phyloP scores from a whole-genome alignment of 2,888 invertebrate species.

The Pedicia rivosa region DNA sequence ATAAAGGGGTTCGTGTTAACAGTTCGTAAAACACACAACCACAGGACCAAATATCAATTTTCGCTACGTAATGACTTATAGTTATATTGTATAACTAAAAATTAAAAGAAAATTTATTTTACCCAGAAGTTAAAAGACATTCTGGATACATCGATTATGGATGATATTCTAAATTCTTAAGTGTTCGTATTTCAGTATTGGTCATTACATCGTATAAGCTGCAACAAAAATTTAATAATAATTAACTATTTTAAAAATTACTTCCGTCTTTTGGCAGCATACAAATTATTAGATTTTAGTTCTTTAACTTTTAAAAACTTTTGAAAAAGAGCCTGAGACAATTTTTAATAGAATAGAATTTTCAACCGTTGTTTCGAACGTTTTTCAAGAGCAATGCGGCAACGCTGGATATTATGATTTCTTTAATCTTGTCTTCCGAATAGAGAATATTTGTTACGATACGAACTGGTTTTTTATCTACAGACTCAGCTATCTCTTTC shows the following conservation, averaged over 20 bases:
- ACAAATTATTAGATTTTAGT: constrained; percentile 34
- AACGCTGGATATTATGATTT: too few species aligned
- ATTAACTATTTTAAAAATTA: constrained; percentile 18
- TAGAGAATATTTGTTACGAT: too few species aligned
- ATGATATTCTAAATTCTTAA: constrained; percentile 41
- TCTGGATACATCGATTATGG: constrained; percentile 49
- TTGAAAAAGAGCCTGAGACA: constrained; percentile 54
- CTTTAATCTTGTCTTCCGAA: too few species aligned
- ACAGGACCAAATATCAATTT: constrained; percentile 56
- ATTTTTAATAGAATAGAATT: constrained; percentile 46
- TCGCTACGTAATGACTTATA: constrained; percentile 49
- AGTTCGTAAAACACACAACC: constrained; percentile 56
- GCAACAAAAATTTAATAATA: not conserved
- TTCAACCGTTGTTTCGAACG: constrained; percentile 35
- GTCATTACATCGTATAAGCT: constrained; percentile 32
- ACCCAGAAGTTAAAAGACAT: constrained; percentile 46
- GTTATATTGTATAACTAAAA: too few species aligned
- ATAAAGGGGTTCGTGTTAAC: constrained; percentile 46
- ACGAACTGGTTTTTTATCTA: too few species aligned
- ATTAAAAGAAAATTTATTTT: too few species aligned
- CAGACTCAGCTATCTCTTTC: too few species aligned
- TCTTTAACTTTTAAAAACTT: constrained; percentile 49
- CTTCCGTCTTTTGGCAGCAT: constrained; percentile 48
- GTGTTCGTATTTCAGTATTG: constrained; percentile 43
- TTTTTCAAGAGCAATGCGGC: too few species aligned